Evolutionary conservation across 2,797 vertebrate species (phyloP).

Genomic region (Phrynocephalus vlangalii): DNA sequence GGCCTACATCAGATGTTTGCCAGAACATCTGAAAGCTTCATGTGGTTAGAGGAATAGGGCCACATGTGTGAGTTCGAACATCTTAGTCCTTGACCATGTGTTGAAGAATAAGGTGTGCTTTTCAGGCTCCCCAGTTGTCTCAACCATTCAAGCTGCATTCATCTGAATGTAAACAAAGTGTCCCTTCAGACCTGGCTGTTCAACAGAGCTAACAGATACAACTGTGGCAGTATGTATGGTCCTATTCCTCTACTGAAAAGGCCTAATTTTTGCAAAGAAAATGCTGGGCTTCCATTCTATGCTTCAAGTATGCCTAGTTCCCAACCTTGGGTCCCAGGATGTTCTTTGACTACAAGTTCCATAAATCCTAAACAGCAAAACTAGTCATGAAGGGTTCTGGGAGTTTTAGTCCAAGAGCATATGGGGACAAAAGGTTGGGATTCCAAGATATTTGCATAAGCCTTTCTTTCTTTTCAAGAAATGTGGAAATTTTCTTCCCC

Average conservation of each 20-base stretch:
- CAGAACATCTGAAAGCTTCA: too few species aligned
- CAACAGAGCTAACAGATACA: not conserved
- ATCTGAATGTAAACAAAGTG: not conserved
- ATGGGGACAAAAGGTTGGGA: too few species aligned
- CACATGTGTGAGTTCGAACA: too few species aligned
- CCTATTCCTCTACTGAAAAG: not conserved
- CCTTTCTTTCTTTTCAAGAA: not conserved
- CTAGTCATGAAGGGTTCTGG: too few species aligned
- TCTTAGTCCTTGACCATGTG: too few species aligned
- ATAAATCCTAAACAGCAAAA: too few species aligned
- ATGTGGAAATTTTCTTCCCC: not conserved
- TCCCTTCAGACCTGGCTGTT: not conserved
- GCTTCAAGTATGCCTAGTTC: not conserved
- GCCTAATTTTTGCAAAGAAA: constrained; percentile 6
- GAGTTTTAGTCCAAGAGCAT: too few species aligned
- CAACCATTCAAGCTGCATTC: not conserved
- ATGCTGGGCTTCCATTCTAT: constrained; percentile 6
- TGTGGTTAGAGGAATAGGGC: too few species aligned
- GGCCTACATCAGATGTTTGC: not conserved
- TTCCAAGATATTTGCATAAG: not conserved
- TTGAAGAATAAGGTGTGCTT: too few species aligned
- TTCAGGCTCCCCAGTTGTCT: too few species aligned
- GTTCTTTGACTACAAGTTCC: too few species aligned
- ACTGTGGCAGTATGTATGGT: not conserved
- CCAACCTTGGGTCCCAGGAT: too few species aligned